These are phyloP conservation scores for Agrotis ipsilon DNA, from an alignment of 2,888 invertebrate species.

Conservation along the genomic window DNA sequence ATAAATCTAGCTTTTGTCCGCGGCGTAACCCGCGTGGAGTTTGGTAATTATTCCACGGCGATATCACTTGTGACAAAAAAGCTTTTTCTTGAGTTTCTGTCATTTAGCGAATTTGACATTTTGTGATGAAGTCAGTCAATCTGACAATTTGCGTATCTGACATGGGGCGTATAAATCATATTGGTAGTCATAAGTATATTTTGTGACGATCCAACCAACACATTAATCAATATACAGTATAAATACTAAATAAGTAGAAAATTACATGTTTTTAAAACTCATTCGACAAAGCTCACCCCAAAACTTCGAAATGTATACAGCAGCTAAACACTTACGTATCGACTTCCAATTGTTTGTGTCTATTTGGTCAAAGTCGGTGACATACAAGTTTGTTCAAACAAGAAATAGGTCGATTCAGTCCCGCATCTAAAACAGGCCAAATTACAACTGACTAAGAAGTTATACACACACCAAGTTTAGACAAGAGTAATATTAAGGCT, in stretches of 20 bases:
- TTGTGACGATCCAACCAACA: too few species aligned
- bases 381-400: constrained; percentile 80
- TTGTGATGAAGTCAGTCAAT: too few species aligned
- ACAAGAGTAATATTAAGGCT: constrained; percentile 52
- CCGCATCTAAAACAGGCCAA: constrained; percentile 80
- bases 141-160: too few species aligned
- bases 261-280: not conserved
- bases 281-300: not conserved
- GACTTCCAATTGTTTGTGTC: constrained; percentile 77
- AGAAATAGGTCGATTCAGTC: constrained; percentile 76
- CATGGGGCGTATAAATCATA: too few species aligned
- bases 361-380: constrained; percentile 79
- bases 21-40: too few species aligned
- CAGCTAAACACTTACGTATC: constrained; percentile 69
- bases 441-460: constrained; percentile 78
- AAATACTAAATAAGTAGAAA: not conserved
- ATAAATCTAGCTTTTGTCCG: too few species aligned
- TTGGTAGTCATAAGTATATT: too few species aligned
- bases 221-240: too few species aligned
- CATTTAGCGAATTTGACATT: too few species aligned
- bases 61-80: too few species aligned
- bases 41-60: too few species aligned
- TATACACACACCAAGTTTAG: constrained; percentile 69
- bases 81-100: too few species aligned
- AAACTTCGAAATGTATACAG: constrained; percentile 61